These are phyloP conservation scores for Philopotamus ludificatus DNA, from an alignment of 1,140 invertebrate genomes.

Conservation along the genomic window DNA sequence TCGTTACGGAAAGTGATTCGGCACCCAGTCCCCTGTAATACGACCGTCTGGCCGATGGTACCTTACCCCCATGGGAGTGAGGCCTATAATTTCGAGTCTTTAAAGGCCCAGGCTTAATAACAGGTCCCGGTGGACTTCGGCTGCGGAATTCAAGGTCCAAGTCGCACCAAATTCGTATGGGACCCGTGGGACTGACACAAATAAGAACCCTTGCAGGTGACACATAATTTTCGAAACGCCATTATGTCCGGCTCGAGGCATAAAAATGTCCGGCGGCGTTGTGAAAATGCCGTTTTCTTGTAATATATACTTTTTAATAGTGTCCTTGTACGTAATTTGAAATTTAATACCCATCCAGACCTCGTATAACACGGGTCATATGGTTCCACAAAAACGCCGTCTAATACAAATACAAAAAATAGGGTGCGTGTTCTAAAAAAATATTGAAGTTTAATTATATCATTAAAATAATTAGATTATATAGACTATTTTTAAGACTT, in stretches of 20 bases:
- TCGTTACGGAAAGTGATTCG: constrained; percentile 32
- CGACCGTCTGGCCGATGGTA: not conserved
- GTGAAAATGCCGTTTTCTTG: too few species aligned
- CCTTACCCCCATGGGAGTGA: not conserved
- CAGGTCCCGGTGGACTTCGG: constrained; percentile 18
- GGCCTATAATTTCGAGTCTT: constrained; percentile 33
- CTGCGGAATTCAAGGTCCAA: not conserved
- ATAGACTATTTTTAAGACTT: too few species aligned
- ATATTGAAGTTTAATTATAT: too few species aligned
- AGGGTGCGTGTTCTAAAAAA: too few species aligned
- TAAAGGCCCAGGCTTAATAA: constrained; percentile 38
- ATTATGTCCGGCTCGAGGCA: not conserved
- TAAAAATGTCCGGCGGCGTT: too few species aligned
- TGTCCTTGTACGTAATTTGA: too few species aligned
- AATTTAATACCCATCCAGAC: too few species aligned
- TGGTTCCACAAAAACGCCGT: too few species aligned
- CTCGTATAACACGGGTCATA: too few species aligned
- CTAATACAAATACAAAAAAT: too few species aligned
- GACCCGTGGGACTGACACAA: not conserved
- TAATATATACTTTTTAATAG: too few species aligned
- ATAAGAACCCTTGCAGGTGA: not conserved
- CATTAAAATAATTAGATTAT: too few species aligned
- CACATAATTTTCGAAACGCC: not conserved
- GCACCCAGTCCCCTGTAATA: constrained; percentile 24
- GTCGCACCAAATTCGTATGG: not conserved